phyloP scores from a whole-genome alignment of 2,113 vertebrate genomes.

The Guaruba guarouba region DNA sequence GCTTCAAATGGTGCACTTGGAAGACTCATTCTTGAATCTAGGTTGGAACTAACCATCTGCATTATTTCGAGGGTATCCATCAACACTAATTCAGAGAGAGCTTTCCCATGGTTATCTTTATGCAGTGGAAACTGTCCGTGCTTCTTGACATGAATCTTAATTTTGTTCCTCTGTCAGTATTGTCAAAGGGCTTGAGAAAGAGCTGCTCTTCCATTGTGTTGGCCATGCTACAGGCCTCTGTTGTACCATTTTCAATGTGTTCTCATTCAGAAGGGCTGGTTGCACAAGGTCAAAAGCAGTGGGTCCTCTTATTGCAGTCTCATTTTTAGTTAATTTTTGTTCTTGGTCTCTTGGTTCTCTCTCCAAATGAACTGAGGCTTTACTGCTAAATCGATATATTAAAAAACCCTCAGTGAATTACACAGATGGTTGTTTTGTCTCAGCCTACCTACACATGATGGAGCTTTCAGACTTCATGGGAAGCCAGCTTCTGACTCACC shows the following conservation, averaged over 20 bases:
- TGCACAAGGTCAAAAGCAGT: neutral
- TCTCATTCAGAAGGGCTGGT: constrained; percentile 6
- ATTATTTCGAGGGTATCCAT: neutral
- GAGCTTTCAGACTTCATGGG: neutral
- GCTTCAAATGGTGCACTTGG: neutral
- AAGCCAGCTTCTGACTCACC: neutral
- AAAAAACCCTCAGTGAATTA: neutral
- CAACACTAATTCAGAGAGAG: neutral
- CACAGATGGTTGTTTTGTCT: neutral
- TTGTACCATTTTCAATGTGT: constrained; percentile 43
- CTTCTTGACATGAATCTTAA: constrained; percentile 53
- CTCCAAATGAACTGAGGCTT: neutral
- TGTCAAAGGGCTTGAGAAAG: constrained; percentile 52
- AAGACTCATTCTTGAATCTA: neutral
- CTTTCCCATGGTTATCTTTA: constrained; percentile 15
- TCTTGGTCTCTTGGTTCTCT: neutral
- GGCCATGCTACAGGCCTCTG: neutral
- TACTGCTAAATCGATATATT: neutral
- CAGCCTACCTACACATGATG: neutral
- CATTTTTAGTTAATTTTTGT: constrained; percentile 19
- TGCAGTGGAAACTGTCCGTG: neutral
- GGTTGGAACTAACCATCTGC: neutral
- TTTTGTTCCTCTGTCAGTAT: constrained; percentile 24
- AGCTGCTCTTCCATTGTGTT: constrained; percentile 21
- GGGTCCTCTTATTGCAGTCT: neutral